phyloP scores from a whole-genome alignment of 2,113 vertebrate genomes.

The Columba janthina region DNA sequence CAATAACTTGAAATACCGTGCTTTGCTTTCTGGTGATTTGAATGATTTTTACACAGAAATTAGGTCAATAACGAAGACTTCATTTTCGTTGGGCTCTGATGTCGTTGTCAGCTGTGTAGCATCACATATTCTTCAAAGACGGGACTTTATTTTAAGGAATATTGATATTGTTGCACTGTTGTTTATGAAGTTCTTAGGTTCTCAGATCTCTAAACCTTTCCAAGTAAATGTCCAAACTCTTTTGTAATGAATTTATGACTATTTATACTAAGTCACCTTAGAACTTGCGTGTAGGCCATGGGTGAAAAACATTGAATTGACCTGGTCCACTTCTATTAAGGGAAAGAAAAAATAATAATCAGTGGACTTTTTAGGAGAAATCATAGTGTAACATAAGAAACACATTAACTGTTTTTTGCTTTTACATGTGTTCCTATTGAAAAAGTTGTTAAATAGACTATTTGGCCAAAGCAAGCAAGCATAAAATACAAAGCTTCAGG shows the following conservation, averaged over 20 bases:
- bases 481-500: background rate
- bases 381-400: background rate
- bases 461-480: background rate
- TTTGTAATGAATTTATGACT: background rate
- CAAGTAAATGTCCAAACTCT: background rate
- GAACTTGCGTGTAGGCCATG: background rate
- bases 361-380: background rate
- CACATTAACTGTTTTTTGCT: background rate
- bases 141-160: background rate
- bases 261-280: background rate
- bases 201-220: background rate
- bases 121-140: background rate
- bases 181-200: background rate
- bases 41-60: background rate
- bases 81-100: background rate
- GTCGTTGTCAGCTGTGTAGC: background rate
- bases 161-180: background rate
- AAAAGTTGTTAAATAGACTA: background rate
- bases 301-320: background rate
- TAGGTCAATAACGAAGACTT: background rate
- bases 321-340: background rate
- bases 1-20: background rate
- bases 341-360: accelerated
- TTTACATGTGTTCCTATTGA: background rate
- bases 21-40: background rate